These are phyloP conservation scores for Phalacrocorax pelagicus DNA, from an alignment of 2,113 vertebrate species.

Conservation along the genomic window DNA sequence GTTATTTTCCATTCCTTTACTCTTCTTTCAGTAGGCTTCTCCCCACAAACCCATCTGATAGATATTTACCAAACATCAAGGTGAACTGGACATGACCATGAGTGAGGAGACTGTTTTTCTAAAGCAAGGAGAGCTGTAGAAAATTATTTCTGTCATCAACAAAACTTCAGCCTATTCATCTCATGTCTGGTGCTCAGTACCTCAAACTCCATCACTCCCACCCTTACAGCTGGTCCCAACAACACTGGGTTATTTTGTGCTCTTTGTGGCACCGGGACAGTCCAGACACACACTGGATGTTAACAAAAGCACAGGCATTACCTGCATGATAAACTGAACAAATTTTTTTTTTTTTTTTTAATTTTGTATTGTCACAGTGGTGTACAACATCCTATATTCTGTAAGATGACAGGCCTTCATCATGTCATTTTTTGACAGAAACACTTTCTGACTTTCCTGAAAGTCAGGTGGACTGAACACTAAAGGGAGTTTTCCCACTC, in stretches of 20 bases:
- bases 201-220: not conserved
- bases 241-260: not conserved
- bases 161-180: not conserved
- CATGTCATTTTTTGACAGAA: too few species aligned
- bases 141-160: not conserved
- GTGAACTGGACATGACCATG: not conserved
- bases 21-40: not conserved
- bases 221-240: not conserved
- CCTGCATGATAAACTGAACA: not conserved
- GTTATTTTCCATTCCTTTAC: not conserved
- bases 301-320: not conserved
- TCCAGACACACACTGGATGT: not conserved
- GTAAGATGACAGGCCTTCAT: too few species aligned
- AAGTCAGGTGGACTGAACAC: not conserved
- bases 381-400: not conserved
- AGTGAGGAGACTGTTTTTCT: not conserved
- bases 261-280: not conserved
- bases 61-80: not conserved
- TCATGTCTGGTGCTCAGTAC: rapidly evolving
- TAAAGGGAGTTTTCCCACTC: not conserved
- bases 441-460: not conserved
- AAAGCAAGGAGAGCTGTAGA: not conserved
- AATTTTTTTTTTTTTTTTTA: too few species aligned
- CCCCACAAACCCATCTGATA: not conserved
- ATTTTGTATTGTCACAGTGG: not conserved